phyloP scores from a whole-genome alignment of 2,797 vertebrate species.

The Lithobates sylvaticus region DNA sequence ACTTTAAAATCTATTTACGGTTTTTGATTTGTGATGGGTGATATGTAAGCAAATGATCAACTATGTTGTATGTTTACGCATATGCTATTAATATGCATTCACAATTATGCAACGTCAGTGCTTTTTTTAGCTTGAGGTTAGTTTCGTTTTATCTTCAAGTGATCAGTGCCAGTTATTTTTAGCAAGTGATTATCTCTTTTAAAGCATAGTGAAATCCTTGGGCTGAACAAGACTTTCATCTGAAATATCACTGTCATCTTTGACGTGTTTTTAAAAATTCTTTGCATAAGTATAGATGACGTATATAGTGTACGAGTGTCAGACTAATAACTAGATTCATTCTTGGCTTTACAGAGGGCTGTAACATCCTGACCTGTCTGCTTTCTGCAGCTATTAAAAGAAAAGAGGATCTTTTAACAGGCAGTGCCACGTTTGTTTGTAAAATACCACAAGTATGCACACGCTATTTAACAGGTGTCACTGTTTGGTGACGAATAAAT shows the following conservation, averaged over 20 bases:
- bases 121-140: too few species aligned
- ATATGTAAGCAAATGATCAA: too few species aligned
- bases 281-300: neutral
- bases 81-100: too few species aligned
- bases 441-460: conserved; percentile 47
- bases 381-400: conserved; percentile 20
- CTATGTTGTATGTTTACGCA: too few species aligned
- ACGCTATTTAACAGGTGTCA: conserved; percentile 43
- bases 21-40: too few species aligned
- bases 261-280: neutral
- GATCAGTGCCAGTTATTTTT: neutral
- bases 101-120: too few species aligned
- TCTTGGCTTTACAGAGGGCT: neutral
- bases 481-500: neutral
- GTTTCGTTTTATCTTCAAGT: too few species aligned
- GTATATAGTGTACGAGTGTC: neutral
- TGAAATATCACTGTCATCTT: neutral
- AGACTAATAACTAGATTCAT: neutral
- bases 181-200: neutral
- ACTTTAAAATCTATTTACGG: too few species aligned
- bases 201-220: neutral
- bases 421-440: conserved; percentile 5
- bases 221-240: too few species aligned
- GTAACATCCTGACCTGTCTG: conserved; percentile 22
- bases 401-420: conserved; percentile 37